phyloP scores from a whole-genome alignment of 37 sponge, comb jelly and placozoan genomes.

The Mnemiopsis leidyi region DNA sequence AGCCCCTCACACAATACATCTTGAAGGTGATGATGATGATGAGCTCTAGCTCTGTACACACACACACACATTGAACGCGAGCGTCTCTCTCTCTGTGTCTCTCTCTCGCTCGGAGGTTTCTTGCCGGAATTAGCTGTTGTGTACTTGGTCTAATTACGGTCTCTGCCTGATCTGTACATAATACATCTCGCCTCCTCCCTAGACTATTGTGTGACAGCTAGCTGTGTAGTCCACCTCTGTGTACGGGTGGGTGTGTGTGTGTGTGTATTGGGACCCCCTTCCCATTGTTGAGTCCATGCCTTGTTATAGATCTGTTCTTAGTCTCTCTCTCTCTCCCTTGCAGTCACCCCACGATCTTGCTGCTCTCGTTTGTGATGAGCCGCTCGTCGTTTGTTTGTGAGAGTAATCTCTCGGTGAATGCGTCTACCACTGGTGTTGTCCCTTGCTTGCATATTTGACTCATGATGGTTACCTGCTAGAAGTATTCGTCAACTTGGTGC shows the following conservation, averaged over 20 bases:
- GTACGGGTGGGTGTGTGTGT: no score
- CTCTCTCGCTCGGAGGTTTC: background rate
- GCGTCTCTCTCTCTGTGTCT: constrained; percentile 38
- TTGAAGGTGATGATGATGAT: background rate
- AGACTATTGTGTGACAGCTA: background rate
- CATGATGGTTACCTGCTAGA: no score
- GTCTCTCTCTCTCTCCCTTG: constrained; percentile 7
- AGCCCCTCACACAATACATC: background rate
- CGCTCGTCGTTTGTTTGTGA: background rate
- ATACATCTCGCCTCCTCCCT: background rate
- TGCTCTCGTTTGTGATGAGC: background rate
- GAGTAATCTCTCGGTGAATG: background rate
- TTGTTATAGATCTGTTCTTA: no score
- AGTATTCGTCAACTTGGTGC: no score
- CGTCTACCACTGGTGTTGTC: background rate
- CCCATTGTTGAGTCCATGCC: background rate
- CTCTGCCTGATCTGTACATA: background rate
- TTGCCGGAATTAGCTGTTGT: background rate
- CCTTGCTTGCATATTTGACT: no score
- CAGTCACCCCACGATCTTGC: background rate
- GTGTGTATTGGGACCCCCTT: no score
- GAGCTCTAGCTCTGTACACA: no score
- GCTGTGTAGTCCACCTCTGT: background rate
- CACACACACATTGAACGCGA: no score
- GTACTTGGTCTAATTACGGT: background rate